Percentiles rank a stretch among this genome's conserved stretches.
Conservation (phyloP, 2,113 vertebrate species). For the Campylomormyrus numenius region DNA sequence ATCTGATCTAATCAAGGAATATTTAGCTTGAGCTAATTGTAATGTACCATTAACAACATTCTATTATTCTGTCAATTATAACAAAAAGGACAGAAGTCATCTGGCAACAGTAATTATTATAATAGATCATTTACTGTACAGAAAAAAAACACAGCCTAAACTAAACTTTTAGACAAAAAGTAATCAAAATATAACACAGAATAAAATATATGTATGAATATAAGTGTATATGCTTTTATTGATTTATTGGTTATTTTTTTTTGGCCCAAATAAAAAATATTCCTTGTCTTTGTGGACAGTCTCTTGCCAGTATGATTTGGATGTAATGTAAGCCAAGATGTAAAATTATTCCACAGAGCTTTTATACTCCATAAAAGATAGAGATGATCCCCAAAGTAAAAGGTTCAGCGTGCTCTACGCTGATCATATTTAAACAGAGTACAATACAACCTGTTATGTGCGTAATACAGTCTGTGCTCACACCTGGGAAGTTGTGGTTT, state of each 20-base stretch:
- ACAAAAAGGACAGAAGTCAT: neutral
- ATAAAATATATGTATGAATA: neutral
- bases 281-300: neutral
- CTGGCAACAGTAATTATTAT: neutral
- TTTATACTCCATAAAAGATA: neutral
- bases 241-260: neutral
- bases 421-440: slow-evolving; percentile 11
- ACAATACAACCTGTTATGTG: slow-evolving; percentile 31
- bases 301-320: neutral
- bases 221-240: neutral
- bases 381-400: neutral
- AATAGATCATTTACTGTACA: neutral
- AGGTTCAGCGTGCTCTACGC: neutral
- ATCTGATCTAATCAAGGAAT: neutral
- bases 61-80: neutral
- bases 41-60: neutral
- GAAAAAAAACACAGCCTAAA: neutral
- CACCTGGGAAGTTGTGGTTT: slow-evolving; percentile 36
- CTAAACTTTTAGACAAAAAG: neutral
- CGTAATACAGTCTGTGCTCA: slow-evolving; percentile 40
- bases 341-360: neutral
- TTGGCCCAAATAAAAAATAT: neutral
- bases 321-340: neutral
- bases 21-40: neutral
- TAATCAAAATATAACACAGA: neutral